Evolutionary conservation across 2,113 vertebrate species (phyloP).

Genomic region (Tachysurus vachellii): DNA sequence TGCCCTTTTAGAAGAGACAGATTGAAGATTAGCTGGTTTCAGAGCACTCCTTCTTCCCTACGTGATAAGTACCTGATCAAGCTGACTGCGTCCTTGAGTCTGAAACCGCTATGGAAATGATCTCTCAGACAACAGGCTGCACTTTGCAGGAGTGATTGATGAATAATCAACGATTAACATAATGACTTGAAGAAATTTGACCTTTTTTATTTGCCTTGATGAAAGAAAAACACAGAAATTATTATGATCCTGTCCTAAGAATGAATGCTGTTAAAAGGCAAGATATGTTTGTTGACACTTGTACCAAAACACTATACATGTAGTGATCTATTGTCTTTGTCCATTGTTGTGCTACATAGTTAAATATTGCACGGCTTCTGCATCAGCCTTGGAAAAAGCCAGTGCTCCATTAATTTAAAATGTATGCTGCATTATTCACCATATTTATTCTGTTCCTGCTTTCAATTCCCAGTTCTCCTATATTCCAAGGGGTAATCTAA

Average conservation of each 20-base stretch:
- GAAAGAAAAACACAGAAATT: slow-evolving; percentile 25
- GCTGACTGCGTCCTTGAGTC: slow-evolving; percentile 32
- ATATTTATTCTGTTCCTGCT: slow-evolving; percentile 65
- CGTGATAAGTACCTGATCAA: slow-evolving; percentile 46
- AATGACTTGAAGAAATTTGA: slow-evolving; percentile 10
- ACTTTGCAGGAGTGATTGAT: slow-evolving; percentile 23
- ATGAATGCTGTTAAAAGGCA: background rate
- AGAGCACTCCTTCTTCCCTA: slow-evolving; percentile 26
- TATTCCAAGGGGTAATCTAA: slow-evolving; percentile 75
- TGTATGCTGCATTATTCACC: slow-evolving; percentile 65
- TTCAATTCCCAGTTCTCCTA: slow-evolving; percentile 63
- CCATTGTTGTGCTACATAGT: background rate
- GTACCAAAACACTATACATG: background rate
- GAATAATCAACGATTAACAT: slow-evolving; percentile 35
- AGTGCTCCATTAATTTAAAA: slow-evolving; percentile 64
- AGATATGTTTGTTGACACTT: background rate
- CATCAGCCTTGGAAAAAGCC: slow-evolving; percentile 45
- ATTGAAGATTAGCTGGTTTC: slow-evolving; percentile 40
- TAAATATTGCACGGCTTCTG: slow-evolving; percentile 13
- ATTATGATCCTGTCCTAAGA: background rate
- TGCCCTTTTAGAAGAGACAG: slow-evolving; percentile 50
- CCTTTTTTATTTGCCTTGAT: background rate
- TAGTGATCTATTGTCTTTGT: background rate
- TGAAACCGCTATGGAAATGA: slow-evolving; percentile 26
- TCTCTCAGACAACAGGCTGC: slow-evolving; percentile 39